Percentiles rank a stretch among this genome's conserved stretches.
phyloP scores from a whole-genome alignment of 2,797 vertebrate genomes.

The Acomys russatus region DNA sequence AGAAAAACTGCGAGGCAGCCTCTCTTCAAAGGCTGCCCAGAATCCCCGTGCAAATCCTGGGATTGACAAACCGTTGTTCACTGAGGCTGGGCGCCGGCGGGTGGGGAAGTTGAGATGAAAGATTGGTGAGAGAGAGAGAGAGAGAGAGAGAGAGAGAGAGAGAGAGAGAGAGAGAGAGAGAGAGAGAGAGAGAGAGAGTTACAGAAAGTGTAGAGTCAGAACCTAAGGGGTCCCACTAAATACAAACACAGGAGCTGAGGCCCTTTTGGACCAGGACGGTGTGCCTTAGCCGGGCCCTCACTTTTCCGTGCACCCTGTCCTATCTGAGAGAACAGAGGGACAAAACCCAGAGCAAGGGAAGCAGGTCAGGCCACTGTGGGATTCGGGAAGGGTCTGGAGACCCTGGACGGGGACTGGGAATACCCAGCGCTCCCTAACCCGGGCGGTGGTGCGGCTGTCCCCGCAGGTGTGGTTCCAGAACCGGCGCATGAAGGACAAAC shows the following conservation, averaged over 20 bases:
- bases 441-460: constrained; percentile 53
- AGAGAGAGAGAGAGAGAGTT: not conserved
- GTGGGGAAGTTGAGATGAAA: not conserved
- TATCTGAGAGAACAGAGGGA: not conserved
- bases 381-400: not conserved
- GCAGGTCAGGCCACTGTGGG: not conserved
- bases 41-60: constrained; percentile 66
- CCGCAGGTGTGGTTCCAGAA: constrained; percentile 99
- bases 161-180: not conserved
- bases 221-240: not conserved
- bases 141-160: not conserved
- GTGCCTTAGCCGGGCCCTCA: not conserved
- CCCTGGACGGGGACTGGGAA: not conserved
- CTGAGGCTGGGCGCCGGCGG: not conserved
- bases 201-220: not conserved
- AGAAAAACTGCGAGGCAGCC: constrained; percentile 5
- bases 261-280: not conserved
- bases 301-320: not conserved
- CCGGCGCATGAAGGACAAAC: constrained; percentile 97
- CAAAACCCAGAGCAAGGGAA: not conserved
- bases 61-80: constrained; percentile 27
- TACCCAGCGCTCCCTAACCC: constrained; percentile 31
- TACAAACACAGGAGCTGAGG: not conserved
- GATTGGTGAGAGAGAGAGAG: not conserved
- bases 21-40: constrained; percentile 51